Evolutionary conservation across 2,888 invertebrate species (phyloP).

Genomic region (Panopea generosa): DNA sequence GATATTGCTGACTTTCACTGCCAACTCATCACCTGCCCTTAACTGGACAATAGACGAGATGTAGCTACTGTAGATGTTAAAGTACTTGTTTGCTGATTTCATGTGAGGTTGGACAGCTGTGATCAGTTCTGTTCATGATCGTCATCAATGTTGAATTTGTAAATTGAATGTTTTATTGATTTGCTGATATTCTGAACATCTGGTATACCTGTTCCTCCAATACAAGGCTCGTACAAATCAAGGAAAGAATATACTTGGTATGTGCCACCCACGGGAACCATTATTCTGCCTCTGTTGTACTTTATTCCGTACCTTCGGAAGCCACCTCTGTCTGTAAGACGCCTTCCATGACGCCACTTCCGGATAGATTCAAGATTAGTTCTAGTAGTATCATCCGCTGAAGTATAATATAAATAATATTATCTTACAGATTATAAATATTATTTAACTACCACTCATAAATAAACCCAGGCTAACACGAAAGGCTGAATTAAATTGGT

Average conservation of each 20-base stretch:
- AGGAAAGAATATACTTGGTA: conserved; percentile 38
- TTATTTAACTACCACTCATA: too few species aligned
- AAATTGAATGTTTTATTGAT: conserved; percentile 35
- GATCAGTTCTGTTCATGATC: conserved; percentile 13
- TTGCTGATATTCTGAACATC: neutral
- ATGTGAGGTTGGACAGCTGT: conserved; percentile 15
- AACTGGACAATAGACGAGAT: conserved; percentile 25
- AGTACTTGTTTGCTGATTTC: conserved; percentile 7
- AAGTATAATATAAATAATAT: too few species aligned
- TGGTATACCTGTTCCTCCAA: neutral
- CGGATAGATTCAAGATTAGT: conserved; percentile 3
- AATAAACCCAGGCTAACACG: too few species aligned
- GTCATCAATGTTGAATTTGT: conserved; percentile 21
- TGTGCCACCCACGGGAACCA: conserved; percentile 36
- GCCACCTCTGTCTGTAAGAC: conserved; percentile 9
- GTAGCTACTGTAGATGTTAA: conserved; percentile 29
- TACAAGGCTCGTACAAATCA: conserved; percentile 18
- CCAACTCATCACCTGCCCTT: conserved; percentile 38
- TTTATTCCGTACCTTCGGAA: conserved; percentile 29
- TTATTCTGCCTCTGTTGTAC: conserved; percentile 27
- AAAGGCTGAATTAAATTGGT: too few species aligned
- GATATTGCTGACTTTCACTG: conserved; percentile 29
- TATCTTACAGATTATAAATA: too few species aligned
- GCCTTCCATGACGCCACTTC: conserved; percentile 17
- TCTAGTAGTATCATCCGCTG: too few species aligned